These are phyloP conservation scores for Rutpela maculata DNA, from an alignment of 2,888 invertebrate genomes.

Conservation along the genomic window DNA sequence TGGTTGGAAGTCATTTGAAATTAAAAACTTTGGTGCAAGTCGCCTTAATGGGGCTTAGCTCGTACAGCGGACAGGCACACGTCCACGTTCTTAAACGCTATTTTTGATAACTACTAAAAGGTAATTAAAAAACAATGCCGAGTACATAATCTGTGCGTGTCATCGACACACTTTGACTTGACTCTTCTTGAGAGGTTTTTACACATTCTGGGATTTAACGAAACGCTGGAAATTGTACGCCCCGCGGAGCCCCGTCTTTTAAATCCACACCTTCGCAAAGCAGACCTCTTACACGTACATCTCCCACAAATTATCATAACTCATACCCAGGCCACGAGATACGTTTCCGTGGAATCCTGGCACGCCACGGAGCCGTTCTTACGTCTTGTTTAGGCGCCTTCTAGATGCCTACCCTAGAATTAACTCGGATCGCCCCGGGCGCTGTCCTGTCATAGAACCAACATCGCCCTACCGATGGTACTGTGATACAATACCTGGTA, in stretches of 20 bases:
- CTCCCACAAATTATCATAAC: constrained; percentile 48
- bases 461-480: constrained; percentile 57
- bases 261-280: constrained; percentile 9
- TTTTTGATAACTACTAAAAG: no score
- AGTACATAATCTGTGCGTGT: no score
- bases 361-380: constrained; percentile 63
- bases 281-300: neutral
- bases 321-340: constrained; percentile 41
- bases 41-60: no score
- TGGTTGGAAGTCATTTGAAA: no score
- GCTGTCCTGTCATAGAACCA: constrained; percentile 67
- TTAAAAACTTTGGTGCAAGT: no score
- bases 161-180: no score
- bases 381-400: constrained; percentile 72
- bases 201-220: no score
- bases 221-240: neutral
- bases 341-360: constrained; percentile 61
- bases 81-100: no score
- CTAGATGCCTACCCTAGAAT: constrained; percentile 67
- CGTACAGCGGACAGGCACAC: no score
- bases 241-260: neutral
- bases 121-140: no score
- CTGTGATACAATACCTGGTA: constrained; percentile 58
- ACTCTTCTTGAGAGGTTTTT: no score
- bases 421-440: constrained; percentile 64